phyloP scores from a whole-genome alignment of 2,888 invertebrate species.

The Scelioninae gen. 2 region DNA sequence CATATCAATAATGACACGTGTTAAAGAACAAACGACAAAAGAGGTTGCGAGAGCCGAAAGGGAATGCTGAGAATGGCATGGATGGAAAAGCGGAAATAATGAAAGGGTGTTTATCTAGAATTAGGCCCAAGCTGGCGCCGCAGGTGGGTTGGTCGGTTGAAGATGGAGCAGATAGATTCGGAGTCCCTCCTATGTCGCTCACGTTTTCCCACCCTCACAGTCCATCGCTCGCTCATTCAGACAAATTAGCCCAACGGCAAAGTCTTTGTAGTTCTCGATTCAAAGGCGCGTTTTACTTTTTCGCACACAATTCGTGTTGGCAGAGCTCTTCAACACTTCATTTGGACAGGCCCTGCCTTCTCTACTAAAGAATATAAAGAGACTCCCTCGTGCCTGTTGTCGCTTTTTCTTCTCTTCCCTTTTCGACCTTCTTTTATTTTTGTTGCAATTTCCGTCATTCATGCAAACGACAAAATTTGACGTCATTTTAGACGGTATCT shows the following conservation, averaged over 20 bases:
- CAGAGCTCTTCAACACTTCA: slow-evolving; percentile 75
- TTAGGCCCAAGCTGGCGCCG: slow-evolving; percentile 67
- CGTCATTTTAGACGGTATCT: slow-evolving; percentile 42
- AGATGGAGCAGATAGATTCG: slow-evolving; percentile 44
- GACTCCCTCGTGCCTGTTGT: slow-evolving; percentile 49
- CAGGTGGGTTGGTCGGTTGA: slow-evolving; percentile 48
- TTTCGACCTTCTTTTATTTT: slow-evolving; percentile 23
- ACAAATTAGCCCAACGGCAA: slow-evolving; percentile 74
- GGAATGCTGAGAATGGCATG: slow-evolving; percentile 28
- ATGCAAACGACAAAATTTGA: slow-evolving; percentile 45
- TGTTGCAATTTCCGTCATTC: slow-evolving; percentile 38
- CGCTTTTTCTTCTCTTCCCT: slow-evolving; percentile 33
- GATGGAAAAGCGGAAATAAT: slow-evolving; percentile 69
- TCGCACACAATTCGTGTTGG: slow-evolving; percentile 70
- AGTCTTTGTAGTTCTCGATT: slow-evolving; percentile 73
- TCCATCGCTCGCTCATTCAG: slow-evolving; percentile 74
- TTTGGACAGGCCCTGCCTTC: slow-evolving; percentile 68
- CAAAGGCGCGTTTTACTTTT: slow-evolving; percentile 73
- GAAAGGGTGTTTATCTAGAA: slow-evolving; percentile 74
- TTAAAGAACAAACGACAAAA: slow-evolving; percentile 41
- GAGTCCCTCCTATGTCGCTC: slow-evolving; percentile 49
- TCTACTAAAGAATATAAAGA: slow-evolving; percentile 65
- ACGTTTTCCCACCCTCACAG: slow-evolving; percentile 62
- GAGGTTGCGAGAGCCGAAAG: slow-evolving; percentile 25
- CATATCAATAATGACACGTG: slow-evolving; percentile 18